Percentiles rank a stretch among this genome's conserved stretches.
Evolutionary conservation across 2,888 invertebrate species (phyloP).

Genomic region (Euproctis similis): DNA sequence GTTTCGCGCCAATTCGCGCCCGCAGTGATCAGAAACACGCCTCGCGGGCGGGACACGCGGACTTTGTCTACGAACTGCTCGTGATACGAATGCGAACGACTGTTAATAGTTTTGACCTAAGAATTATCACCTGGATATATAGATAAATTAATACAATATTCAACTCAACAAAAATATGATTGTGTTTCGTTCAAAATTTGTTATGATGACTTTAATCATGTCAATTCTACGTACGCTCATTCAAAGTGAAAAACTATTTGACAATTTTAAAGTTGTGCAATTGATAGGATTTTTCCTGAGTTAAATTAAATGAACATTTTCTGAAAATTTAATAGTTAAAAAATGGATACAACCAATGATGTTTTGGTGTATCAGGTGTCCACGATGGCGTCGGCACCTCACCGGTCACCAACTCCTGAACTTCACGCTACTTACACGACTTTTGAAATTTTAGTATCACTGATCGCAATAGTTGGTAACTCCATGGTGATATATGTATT

Average conservation of each 20-base stretch:
- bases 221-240: constrained; percentile 9
- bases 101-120: constrained; percentile 21
- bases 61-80: constrained; percentile 26
- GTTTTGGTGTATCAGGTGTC: constrained; percentile 38
- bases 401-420: constrained; percentile 70
- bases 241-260: constrained; percentile 15
- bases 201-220: constrained; percentile 9
- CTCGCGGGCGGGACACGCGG: constrained; percentile 55
- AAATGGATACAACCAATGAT: constrained; percentile 32
- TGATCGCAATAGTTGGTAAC: constrained; percentile 89
- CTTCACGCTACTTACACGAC: constrained; percentile 85
- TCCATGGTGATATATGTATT: constrained; percentile 92
- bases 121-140: constrained; percentile 18
- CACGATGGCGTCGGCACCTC: constrained; percentile 50
- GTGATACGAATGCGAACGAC: constrained; percentile 31
- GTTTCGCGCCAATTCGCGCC: constrained; percentile 59
- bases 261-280: constrained; percentile 7
- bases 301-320: constrained; percentile 9
- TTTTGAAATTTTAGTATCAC: constrained; percentile 87
- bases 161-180: constrained; percentile 10
- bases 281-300: constrained; percentile 5
- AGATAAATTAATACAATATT: constrained; percentile 4
- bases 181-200: constrained; percentile 10
- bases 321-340: background rate
- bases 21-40: constrained; percentile 60